Evolutionary conservation across 2,888 invertebrate genomes (phyloP).

Genomic region (Nebria salina): DNA sequence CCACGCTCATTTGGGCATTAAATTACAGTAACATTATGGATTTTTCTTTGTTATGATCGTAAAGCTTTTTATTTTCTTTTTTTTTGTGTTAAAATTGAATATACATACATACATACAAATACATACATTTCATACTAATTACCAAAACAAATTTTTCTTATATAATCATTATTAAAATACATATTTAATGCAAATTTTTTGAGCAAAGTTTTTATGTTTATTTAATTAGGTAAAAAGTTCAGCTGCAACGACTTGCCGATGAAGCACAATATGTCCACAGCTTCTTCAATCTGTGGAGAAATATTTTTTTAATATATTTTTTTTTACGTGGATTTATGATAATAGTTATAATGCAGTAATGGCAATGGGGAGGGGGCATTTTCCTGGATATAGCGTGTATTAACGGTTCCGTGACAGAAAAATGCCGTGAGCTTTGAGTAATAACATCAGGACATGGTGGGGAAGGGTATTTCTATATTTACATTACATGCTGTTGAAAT

Average conservation of each 20-base stretch:
- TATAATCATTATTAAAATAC: neutral
- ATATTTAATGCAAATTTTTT: neutral
- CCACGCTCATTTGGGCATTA: neutral
- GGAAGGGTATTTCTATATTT: too few relatives aligned
- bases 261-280: conserved; percentile 89
- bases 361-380: too few relatives aligned
- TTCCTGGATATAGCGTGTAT: too few relatives aligned
- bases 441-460: too few relatives aligned
- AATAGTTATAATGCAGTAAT: neutral
- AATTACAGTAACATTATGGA: neutral
- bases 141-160: neutral
- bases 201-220: neutral
- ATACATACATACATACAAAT: neutral
- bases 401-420: too few relatives aligned
- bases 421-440: too few relatives aligned
- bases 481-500: too few relatives aligned
- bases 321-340: neutral
- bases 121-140: neutral
- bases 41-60: neutral
- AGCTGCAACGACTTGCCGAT: conserved; percentile 78
- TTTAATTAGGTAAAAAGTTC: conserved; percentile 61
- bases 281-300: conserved; percentile 83
- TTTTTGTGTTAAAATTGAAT: neutral
- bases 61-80: neutral
- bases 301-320: neutral